A percentile compares a stretch with the other conserved stretches of the same genome.
These are phyloP conservation scores for Urosaurus nigricauda DNA, from an alignment of 2,797 vertebrate genomes.

Conservation along the genomic window DNA sequence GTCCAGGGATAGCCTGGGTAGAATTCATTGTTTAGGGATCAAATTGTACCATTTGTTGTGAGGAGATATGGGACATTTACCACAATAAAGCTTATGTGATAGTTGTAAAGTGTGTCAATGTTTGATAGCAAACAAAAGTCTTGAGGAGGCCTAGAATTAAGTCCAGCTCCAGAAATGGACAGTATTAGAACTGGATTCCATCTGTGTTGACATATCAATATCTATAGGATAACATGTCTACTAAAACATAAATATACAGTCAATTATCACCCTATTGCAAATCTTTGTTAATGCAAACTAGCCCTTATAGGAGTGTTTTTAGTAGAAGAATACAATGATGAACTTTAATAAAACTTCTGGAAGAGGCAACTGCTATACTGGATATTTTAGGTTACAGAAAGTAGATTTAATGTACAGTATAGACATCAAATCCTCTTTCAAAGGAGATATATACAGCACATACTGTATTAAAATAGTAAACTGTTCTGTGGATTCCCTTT, in stretches of 20 bases:
- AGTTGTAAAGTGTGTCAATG: no score
- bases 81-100: no score
- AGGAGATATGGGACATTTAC: no score
- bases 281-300: background rate
- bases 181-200: no score
- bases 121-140: no score
- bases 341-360: background rate
- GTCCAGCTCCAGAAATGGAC: no score
- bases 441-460: slow-evolving; percentile 24
- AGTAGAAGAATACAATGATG: background rate
- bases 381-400: background rate
- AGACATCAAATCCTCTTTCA: slow-evolving; percentile 11
- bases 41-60: no score
- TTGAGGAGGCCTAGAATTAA: no score
- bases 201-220: background rate
- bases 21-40: no score
- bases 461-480: slow-evolving; percentile 32
- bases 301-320: background rate
- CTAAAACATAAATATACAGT: background rate
- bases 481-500: background rate
- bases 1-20: no score
- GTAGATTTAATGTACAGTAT: background rate
- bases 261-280: background rate
- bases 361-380: background rate
- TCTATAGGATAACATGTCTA: background rate